A percentile compares a stretch with the other conserved stretches of the same genome.
phyloP scores from a whole-genome alignment of 1,140 invertebrate species.

The Stenopsyche tienmushanensis region DNA sequence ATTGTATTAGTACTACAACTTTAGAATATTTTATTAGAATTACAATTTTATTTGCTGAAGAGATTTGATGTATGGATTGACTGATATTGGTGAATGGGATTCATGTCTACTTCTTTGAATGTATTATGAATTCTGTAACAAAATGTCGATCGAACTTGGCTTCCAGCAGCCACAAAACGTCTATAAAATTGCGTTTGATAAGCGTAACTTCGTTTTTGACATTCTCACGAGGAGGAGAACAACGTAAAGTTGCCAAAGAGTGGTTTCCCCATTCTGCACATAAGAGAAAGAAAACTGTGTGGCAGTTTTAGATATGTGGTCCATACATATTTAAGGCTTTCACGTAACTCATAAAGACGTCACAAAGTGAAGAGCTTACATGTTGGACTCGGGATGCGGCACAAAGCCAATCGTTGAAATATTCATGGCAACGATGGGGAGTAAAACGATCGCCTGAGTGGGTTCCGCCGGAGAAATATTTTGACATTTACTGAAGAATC shows the following conservation, averaged over 20 bases:
- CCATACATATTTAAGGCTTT: slow-evolving; percentile 24
- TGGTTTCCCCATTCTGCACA: background rate
- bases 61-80: no score
- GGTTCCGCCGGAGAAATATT: background rate
- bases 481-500: slow-evolving; percentile 10
- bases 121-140: no score
- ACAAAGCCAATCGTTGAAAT: slow-evolving; percentile 23
- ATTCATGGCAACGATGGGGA: slow-evolving; percentile 5
- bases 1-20: no score
- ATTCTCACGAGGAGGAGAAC: background rate
- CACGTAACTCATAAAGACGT: slow-evolving; percentile 27
- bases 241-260: background rate
- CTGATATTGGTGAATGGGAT: no score
- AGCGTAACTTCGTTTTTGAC: no score
- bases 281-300: background rate
- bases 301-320: background rate
- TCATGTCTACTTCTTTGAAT: no score
- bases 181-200: no score
- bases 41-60: no score
- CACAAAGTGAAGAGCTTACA: slow-evolving; percentile 27
- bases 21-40: no score
- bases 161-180: no score
- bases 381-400: slow-evolving; percentile 5
- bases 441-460: background rate
- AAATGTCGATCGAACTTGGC: no score